Conservation (phyloP, 1,140 invertebrate species). For the Maniola jurtina region DNA sequence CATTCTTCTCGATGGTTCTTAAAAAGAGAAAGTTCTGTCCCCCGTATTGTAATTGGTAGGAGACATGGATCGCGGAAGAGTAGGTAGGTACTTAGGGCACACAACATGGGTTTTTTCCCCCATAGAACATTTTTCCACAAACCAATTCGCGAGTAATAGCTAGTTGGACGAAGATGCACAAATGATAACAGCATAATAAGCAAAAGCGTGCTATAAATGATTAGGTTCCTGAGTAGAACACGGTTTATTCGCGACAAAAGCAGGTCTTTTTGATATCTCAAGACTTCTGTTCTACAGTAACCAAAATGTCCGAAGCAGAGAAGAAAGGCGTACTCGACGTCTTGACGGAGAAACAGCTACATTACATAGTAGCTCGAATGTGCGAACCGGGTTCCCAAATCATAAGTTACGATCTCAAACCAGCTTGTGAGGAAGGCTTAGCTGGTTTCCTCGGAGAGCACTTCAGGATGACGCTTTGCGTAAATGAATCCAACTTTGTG, state of each 20-base stretch:
- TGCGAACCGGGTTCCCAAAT: conserved; percentile 32
- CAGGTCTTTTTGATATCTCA: too few relatives aligned
- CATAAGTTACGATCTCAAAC: conserved; percentile 34
- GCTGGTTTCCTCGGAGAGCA: conserved; percentile 61
- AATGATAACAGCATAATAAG: neutral
- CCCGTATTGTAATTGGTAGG: too few relatives aligned
- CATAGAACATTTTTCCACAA: too few relatives aligned
- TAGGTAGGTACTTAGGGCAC: too few relatives aligned
- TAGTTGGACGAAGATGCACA: neutral
- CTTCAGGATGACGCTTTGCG: conserved; percentile 37
- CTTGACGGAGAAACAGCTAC: conserved; percentile 45
- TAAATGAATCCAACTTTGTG: conserved; percentile 25
- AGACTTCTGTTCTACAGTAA: too few relatives aligned
- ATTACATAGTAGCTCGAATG: conserved; percentile 38
- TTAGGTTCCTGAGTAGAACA: too few relatives aligned
- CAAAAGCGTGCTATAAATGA: too few relatives aligned
- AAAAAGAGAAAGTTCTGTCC: too few relatives aligned
- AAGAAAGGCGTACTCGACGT: conserved; percentile 29
- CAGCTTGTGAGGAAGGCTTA: conserved; percentile 42
- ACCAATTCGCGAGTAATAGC: neutral
- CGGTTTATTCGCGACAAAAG: too few relatives aligned
- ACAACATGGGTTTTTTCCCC: too few relatives aligned
- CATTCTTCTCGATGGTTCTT: too few relatives aligned
- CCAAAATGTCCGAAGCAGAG: neutral
- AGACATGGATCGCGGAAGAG: too few relatives aligned